These are phyloP conservation scores for Theretra japonica DNA, from an alignment of 2,888 invertebrate genomes.

Conservation along the genomic window DNA sequence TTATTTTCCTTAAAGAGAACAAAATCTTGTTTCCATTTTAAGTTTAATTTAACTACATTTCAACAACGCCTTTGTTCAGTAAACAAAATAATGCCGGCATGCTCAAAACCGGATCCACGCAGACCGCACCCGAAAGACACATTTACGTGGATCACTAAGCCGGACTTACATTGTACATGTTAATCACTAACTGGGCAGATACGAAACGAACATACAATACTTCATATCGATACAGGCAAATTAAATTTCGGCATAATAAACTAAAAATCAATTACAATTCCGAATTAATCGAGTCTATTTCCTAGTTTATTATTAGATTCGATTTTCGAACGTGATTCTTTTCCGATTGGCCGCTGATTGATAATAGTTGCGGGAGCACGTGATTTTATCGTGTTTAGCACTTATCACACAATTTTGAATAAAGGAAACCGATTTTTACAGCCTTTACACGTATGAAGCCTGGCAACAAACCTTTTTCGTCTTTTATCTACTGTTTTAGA, in stretches of 20 bases:
- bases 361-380: constrained; percentile 13
- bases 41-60: too few species aligned
- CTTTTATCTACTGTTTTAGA: constrained; percentile 18
- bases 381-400: not conserved
- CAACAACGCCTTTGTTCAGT: too few species aligned
- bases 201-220: not conserved
- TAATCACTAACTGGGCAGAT: not conserved
- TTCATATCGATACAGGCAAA: not conserved
- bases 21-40: too few species aligned
- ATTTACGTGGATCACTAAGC: too few species aligned
- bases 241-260: not conserved
- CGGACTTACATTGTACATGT: too few species aligned
- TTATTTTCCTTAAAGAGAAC: too few species aligned
- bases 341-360: not conserved
- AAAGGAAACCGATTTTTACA: constrained; percentile 18
- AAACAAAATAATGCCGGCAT: too few species aligned
- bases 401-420: constrained; percentile 9
- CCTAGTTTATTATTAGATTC: constrained; percentile 25
- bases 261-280: not conserved
- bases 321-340: constrained; percentile 3
- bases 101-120: too few species aligned
- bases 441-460: constrained; percentile 11
- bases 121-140: too few species aligned
- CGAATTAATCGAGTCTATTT: not conserved
- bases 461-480: constrained; percentile 15